Evolutionary conservation across 2,113 vertebrate species (phyloP), one percentile per base, ranked within the genome.

Genomic region (Lutjanus erythropterus): DNA sequence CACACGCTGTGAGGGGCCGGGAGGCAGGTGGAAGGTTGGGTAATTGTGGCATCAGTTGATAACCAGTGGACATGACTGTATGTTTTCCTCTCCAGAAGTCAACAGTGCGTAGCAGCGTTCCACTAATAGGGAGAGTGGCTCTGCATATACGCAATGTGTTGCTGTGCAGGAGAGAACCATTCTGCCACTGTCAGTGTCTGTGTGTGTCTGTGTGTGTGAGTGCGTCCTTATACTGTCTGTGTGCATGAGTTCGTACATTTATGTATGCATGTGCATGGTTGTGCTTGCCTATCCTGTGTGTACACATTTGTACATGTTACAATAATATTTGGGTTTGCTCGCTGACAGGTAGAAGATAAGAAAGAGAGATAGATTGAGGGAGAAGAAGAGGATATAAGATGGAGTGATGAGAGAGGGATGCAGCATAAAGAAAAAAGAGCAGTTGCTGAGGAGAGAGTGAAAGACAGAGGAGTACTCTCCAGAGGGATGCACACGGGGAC

Each of bases 101-200:
- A 89, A 92, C 88, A 90, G 85, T 29, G 82, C 83, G 46, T 91
- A 69, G 83, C 86, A 81, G 83, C 67, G 78, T 86, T 92, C 89
- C 92, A 88, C 93, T 94, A 94, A 94, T 94, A 86, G 86, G 91
- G 79, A 92, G 92, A 92, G 92, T 88, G 84, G 87, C 88, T 90
- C 85, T 91, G 87, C 88, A 92, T 91, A 89, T 89, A 93, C 92
- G 90, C 91, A 93, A 91, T 93, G 91, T 93, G 92, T 93, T 94
- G 91, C 92, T 92, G 90, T 90, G 92, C 91, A 92, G 89, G 91
- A 91, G 71, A 89, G 83, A 89, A 78, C 71, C 70, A 69, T 84
- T 86, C 87, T 88, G 84, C 88, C 70, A 66, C 70, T 78, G 71
- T 79, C 59, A 33, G 53, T 75, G 61, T 66, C 29, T 76, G 52